Evolutionary conservation across 2,797 vertebrate species (phyloP).

Genomic region (Erethizon dorsatum): DNA sequence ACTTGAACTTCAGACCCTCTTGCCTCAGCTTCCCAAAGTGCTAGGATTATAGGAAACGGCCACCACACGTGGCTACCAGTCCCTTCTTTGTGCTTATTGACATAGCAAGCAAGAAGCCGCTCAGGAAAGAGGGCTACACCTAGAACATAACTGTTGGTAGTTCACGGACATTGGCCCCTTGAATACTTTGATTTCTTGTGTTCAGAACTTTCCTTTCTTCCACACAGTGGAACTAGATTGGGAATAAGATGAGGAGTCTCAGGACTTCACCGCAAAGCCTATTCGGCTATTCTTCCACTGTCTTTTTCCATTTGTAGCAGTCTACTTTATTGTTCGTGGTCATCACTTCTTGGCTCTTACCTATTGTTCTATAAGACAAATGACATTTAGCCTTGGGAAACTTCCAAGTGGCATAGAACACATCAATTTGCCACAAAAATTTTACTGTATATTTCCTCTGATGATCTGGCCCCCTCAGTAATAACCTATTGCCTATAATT

Average conservation of each 20-base stretch:
- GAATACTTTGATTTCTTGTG: not conserved
- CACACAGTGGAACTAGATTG: not conserved
- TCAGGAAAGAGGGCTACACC: not conserved
- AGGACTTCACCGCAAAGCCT: not conserved
- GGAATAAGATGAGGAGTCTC: not conserved
- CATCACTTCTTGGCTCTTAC: not conserved
- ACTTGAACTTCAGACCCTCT: not conserved
- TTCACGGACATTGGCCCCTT: not conserved
- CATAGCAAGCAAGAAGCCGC: not conserved
- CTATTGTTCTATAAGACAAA: not conserved
- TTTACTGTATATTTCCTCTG: constrained; percentile 35
- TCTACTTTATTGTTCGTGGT: not conserved
- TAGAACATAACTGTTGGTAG: not conserved
- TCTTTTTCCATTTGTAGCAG: not conserved
- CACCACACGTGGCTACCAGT: not conserved
- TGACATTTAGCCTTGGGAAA: constrained; percentile 35
- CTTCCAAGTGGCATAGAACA: not conserved
- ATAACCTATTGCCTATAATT: constrained; percentile 22
- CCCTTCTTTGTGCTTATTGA: not conserved
- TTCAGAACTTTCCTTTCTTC: not conserved
- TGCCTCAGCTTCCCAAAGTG: not conserved
- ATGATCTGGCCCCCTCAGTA: not conserved
- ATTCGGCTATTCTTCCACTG: not conserved
- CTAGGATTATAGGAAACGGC: not conserved
- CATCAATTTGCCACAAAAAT: not conserved